Conservation (phyloP, 2,888 invertebrate genomes). For the Acleris cristana region DNA sequence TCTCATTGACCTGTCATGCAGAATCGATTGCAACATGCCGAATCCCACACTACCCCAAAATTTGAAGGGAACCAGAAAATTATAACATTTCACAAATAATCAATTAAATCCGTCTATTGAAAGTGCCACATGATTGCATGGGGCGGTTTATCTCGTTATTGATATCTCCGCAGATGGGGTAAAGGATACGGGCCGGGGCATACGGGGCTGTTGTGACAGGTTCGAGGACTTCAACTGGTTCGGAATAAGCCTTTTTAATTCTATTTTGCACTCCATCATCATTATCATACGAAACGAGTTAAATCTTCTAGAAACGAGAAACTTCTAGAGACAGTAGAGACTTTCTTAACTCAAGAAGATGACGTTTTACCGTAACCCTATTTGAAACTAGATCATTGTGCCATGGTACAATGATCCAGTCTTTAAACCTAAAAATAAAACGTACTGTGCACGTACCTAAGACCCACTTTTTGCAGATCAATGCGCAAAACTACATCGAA, state of each 20-base stretch:
- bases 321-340: too few species aligned
- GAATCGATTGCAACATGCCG: conserved; percentile 38
- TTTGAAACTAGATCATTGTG: too few species aligned
- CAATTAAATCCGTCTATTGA: conserved; percentile 72
- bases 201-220: conserved; percentile 79
- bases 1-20: conserved; percentile 34
- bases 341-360: too few species aligned
- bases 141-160: conserved; percentile 75
- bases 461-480: too few species aligned
- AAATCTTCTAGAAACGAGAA: too few species aligned
- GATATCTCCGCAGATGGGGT: conserved; percentile 80
- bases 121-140: conserved; percentile 57
- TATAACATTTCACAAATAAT: conserved; percentile 72
- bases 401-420: too few species aligned
- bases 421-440: too few species aligned
- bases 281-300: too few species aligned
- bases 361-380: too few species aligned
- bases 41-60: conserved; percentile 45
- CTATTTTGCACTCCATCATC: neutral
- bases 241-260: conserved; percentile 34
- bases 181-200: conserved; percentile 73
- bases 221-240: conserved; percentile 52
- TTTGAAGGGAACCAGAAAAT: conserved; percentile 60
- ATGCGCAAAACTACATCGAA: too few species aligned
- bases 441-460: too few species aligned